phyloP scores from a whole-genome alignment of 2,888 invertebrate genomes.

The Drosophila mayaguana region DNA sequence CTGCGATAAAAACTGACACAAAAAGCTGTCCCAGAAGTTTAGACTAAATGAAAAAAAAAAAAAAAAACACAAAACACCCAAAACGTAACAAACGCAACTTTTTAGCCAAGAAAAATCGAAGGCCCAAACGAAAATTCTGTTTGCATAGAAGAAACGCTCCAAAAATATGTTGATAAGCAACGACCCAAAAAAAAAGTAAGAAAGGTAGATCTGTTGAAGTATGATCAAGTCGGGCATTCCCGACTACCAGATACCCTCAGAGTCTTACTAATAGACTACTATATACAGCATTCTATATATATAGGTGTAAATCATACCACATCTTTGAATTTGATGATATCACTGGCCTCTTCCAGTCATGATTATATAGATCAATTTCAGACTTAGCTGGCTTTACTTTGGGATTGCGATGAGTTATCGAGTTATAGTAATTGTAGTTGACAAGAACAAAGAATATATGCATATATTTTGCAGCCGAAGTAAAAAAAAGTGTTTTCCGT shows the following conservation, averaged over 20 bases:
- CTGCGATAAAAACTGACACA: slow-evolving; percentile 30
- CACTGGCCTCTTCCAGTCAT: too few relatives aligned
- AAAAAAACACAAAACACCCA: not conserved
- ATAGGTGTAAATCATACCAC: not conserved
- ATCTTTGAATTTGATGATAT: not conserved
- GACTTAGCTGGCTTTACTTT: not conserved
- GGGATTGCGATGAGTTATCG: not conserved
- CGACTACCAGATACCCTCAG: not conserved
- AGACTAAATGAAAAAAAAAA: slow-evolving; percentile 9
- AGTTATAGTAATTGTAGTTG: not conserved
- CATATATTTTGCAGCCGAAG: not conserved
- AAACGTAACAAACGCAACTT: slow-evolving; percentile 13
- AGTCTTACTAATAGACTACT: too few relatives aligned
- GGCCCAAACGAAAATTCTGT: slow-evolving; percentile 29
- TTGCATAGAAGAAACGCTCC: slow-evolving; percentile 36
- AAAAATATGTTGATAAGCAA: slow-evolving; percentile 52
- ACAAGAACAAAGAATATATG: not conserved
- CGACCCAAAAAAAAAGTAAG: slow-evolving; percentile 28
- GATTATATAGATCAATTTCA: too few relatives aligned
- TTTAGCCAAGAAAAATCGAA: slow-evolving; percentile 35
- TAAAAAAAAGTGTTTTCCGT: slow-evolving; percentile 1
- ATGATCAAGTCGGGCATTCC: not conserved
- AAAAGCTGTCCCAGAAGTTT: slow-evolving; percentile 18
- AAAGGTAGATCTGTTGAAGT: not conserved
- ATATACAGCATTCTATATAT: too few relatives aligned